Percentiles rank a stretch among this genome's conserved stretches.
Conservation (phyloP, 2,797 vertebrate genomes). For the Notamacropus eugenii region DNA sequence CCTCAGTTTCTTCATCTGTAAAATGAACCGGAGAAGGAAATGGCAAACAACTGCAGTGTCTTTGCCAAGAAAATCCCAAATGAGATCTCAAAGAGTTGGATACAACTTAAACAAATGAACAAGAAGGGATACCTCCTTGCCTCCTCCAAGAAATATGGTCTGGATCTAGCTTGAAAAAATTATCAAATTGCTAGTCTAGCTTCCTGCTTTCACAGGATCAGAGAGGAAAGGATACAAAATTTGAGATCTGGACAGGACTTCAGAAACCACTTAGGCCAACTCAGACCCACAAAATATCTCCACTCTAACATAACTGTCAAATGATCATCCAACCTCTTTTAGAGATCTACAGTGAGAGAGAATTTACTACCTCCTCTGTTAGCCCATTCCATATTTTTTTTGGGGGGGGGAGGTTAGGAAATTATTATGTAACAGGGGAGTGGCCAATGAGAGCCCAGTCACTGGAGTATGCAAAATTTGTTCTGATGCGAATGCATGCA, state of each 20-base stretch:
- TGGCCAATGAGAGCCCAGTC: not conserved
- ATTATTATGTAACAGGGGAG: not conserved
- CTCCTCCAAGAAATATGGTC: not conserved
- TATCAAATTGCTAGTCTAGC: not conserved
- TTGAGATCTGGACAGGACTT: not conserved
- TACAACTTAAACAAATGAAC: not conserved
- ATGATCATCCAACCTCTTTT: not conserved
- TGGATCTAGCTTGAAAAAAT: not conserved
- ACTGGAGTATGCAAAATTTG: not conserved
- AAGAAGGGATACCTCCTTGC: not conserved
- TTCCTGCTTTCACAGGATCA: not conserved
- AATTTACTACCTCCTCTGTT: not conserved
- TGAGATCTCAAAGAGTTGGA: not conserved
- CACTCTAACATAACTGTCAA: not conserved
- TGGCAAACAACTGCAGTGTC: not conserved
- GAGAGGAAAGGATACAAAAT: not conserved
- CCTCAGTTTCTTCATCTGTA: not conserved
- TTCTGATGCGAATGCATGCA: not conserved
- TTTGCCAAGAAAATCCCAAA: not conserved
- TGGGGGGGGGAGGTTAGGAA: not conserved
- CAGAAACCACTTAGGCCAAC: not conserved
- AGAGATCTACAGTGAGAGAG: not conserved
- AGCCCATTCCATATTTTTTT: not conserved
- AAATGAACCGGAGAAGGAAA: not conserved
- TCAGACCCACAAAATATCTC: not conserved